A percentile compares a stretch with the other conserved stretches of the same genome.
phyloP scores from a whole-genome alignment of 2,113 vertebrate genomes.

The Agapornis roseicollis region DNA sequence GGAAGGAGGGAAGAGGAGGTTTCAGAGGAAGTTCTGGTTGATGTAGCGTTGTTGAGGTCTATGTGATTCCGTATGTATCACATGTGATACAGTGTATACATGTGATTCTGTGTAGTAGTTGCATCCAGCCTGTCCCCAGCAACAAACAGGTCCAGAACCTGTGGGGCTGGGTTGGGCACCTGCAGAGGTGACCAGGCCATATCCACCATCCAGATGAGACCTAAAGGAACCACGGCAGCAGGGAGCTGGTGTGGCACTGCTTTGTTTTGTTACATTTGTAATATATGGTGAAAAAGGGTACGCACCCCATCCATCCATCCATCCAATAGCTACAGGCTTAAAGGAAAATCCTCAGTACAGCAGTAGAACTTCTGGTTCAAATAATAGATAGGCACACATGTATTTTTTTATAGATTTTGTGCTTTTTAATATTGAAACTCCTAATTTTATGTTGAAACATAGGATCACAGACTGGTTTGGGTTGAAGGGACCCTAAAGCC shows the following conservation, averaged over 20 bases:
- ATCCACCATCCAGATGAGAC: neutral
- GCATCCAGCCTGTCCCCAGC: rapidly evolving
- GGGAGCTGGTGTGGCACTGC: neutral
- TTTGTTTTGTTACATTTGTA: neutral
- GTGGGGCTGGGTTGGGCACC: rapidly evolving
- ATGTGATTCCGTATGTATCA: neutral
- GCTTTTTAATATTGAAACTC: neutral
- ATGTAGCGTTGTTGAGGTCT: neutral
- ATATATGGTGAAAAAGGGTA: neutral
- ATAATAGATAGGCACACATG: neutral
- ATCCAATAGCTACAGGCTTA: neutral
- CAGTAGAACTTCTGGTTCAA: neutral
- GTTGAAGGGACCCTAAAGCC: neutral
- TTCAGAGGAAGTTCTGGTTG: neutral
- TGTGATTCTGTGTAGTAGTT: neutral
- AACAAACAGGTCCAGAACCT: neutral
- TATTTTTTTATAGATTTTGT: neutral
- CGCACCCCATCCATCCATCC: neutral
- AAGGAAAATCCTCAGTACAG: neutral
- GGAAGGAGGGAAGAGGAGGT: neutral
- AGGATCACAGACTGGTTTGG: neutral
- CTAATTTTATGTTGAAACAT: neutral
- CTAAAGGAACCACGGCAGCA: neutral
- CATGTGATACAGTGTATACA: no score
- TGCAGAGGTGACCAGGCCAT: neutral